Evolutionary conservation across 2,888 invertebrate genomes (phyloP), one percentile per base, ranked within the genome.

Genomic region (Apamea monoglypha): DNA sequence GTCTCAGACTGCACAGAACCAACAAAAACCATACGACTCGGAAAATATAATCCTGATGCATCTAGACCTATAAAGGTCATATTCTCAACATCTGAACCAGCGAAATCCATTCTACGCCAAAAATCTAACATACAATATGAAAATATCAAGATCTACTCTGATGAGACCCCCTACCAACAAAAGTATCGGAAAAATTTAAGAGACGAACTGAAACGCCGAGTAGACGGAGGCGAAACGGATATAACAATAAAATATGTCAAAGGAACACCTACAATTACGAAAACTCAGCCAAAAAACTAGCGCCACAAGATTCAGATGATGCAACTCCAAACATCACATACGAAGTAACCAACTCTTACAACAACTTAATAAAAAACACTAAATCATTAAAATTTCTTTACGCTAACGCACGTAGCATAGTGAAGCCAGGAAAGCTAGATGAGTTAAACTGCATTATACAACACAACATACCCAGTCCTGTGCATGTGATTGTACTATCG

Each of bases 401-500:
- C 21, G 64, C 64, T 36, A 64, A 64, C 10, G 64, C 64, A 8
- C 64, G 64, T 21, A 64, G 64, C 36, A 64, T 64, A 21, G 64
- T 64, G 36, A 64, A 64, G 18, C 64, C 64, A 36, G 64, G 64
- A 36, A 64, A 64, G 10, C 40, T 66, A 21, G 66, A 66, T 2
- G 40, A 66, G 36, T 44, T 66, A 66, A 66, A 66, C 40, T 66
- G 66, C 25, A 66, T 66, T 25, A 66, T 66, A 66, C 66, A 66
- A 44, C 36, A 40, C 40, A 66, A 25, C 66, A 66, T 66, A 44
- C 40, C 66, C 25, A 66, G 66, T 25, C 66, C 66, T 66, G 40
- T 66, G 14, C 66, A 66, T 66, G 66, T 66, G 40, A 44, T 66
- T 40, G 25, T 66, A 25, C n/a, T 66, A 14, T 25, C 66, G 40